Base-by-base conservation (phyloP, 2,113 vertebrate species). In the human (Homo sapiens) region DNA sequence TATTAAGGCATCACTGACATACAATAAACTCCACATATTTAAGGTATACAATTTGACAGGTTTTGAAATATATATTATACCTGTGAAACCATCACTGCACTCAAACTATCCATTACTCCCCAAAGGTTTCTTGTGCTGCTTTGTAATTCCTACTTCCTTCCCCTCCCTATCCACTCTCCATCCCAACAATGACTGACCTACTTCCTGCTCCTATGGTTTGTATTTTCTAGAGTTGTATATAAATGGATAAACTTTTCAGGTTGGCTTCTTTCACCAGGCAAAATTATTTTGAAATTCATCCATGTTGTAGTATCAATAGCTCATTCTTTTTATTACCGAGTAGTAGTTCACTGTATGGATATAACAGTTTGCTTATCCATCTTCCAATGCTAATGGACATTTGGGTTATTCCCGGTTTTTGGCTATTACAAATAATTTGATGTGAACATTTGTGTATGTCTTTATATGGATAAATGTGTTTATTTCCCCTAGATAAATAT, bases 261-360 rank as follows among this genome's bases (percentile, higher is more conserved):
- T 81, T 68, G 55, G 27, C 32, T 61, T 78, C 88, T 64, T 85
- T 73, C 38, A 73, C 35, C n/a, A 78, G 78, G 30, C 27, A 50
- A 83, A 66, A 92, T 83, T 73, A 91, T 76, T 82, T 43, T 88
- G 89, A 90, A 59, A 75, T 91, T 83, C n/a, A 85, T 18, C 73
- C 25, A 81, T 11, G 22, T 12, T 27, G 38, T 32, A 57, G 73
- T 59, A 48, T 38, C 14, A n/a, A 38, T 0, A 12, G 72, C 43
- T 83, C 22, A n/a, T 38, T 78, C 35, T 50, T 85, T 72, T 61
- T 17, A 50, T 5, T 61, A n/a, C 35, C 48, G 13, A 73, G 52
- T 14, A 52, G 64, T 72, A 64, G 27, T 64, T 45, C 32, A 78
- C 5, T 12, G 32, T 25, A 52, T 11, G 81, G 73, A 12, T 5